Conservation (phyloP, 2,113 vertebrate genomes). For the Pampusana beccarii region DNA sequence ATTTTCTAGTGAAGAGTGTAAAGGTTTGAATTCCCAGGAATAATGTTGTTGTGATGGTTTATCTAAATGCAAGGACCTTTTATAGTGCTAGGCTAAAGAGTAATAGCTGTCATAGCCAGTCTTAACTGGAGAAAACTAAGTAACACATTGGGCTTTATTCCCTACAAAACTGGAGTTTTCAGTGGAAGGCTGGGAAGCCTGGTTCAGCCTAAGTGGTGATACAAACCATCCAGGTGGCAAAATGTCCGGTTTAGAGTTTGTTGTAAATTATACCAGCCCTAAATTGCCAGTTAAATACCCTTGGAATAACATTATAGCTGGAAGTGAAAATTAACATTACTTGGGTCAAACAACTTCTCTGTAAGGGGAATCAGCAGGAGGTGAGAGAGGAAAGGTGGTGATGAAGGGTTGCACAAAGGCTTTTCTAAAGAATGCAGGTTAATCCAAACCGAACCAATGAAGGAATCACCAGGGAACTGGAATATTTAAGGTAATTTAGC, state of each 20-base stretch:
- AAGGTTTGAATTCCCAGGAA: background rate
- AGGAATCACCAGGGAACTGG: background rate
- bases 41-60: background rate
- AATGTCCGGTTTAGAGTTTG: background rate
- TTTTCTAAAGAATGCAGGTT: background rate
- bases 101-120: background rate
- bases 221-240: background rate
- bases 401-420: background rate
- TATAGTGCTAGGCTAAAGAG: background rate
- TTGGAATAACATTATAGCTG: background rate
- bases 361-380: background rate
- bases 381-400: background rate
- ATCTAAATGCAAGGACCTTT: background rate
- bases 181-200: fast-evolving
- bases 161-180: background rate
- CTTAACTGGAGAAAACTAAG: background rate
- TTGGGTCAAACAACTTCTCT: background rate
- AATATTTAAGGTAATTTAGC: background rate
- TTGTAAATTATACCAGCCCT: background rate
- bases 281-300: no score
- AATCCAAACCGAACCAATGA: background rate
- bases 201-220: background rate
- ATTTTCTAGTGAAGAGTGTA: background rate
- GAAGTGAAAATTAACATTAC: background rate
- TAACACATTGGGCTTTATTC: fast-evolving